Percentiles rank a stretch among this genome's conserved stretches.
Conservation (phyloP, 2,888 invertebrate species). For the Pecten maximus region DNA sequence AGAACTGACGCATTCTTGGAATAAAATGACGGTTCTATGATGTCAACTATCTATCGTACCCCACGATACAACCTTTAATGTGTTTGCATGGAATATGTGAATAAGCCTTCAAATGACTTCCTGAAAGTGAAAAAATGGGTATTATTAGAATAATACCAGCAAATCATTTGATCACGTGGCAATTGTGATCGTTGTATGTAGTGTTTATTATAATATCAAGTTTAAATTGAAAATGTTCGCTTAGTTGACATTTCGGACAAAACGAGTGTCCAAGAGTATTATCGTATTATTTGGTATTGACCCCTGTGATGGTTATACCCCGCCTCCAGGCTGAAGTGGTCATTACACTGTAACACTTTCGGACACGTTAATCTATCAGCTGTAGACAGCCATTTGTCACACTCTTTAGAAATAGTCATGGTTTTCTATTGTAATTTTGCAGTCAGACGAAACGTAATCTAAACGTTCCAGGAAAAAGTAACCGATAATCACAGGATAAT, state of each 20-base stretch:
- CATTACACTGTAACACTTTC: not conserved
- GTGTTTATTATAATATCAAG: not conserved
- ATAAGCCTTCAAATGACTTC: not conserved
- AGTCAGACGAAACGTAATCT: slow-evolving; percentile 12
- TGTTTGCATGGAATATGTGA: not conserved
- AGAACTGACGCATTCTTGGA: too few relatives aligned
- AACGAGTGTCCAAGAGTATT: not conserved
- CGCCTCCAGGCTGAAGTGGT: not conserved
- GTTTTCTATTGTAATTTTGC: not conserved
- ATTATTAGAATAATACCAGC: not conserved
- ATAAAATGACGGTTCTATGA: too few relatives aligned
- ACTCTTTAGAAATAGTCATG: not conserved
- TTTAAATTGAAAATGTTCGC: not conserved
- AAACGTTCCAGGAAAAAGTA: not conserved
- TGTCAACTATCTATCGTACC: too few relatives aligned
- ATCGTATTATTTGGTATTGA: not conserved
- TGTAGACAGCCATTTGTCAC: not conserved
- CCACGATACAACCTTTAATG: too few relatives aligned
- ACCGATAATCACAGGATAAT: slow-evolving; percentile 15
- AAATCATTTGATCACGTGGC: not conserved
- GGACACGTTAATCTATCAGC: slow-evolving; percentile 11
- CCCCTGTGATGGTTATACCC: not conserved
- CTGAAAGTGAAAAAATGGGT: not conserved
- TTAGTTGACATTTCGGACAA: slow-evolving; percentile 10
- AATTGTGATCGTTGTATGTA: not conserved